These are phyloP conservation scores for Mergus octosetaceus DNA, from an alignment of 2,797 vertebrate species.

Conservation along the genomic window DNA sequence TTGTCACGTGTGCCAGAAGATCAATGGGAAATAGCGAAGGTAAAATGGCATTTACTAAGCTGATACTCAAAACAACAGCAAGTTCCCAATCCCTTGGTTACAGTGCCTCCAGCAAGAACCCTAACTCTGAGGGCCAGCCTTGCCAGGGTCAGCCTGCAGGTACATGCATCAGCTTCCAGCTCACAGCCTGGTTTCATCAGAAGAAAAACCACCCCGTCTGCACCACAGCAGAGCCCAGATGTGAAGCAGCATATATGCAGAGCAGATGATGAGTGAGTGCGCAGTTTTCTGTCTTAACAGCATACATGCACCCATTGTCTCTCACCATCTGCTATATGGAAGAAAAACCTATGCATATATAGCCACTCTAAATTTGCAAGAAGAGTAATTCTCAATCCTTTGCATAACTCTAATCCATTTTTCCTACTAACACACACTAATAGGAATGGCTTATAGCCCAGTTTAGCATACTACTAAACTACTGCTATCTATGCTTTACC, in stretches of 20 bases:
- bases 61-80: not conserved
- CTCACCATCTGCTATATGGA: not conserved
- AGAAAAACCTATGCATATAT: not conserved
- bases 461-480: not conserved
- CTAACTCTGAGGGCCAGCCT: not conserved
- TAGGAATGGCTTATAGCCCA: not conserved
- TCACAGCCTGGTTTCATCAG: not conserved
- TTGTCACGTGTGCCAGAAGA: not conserved
- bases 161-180: not conserved
- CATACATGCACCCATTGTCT: conserved; percentile 1
- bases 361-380: not conserved
- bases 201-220: not conserved
- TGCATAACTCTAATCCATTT: conserved; percentile 42
- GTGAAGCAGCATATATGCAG: not conserved
- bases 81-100: not conserved
- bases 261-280: not conserved
- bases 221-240: not conserved
- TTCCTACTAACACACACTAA: not conserved
- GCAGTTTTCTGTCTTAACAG: not conserved
- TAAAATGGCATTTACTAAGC: not conserved
- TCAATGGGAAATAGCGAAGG: not conserved
- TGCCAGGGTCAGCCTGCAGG: not conserved
- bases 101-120: not conserved
- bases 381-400: conserved; percentile 2
- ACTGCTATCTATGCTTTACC: conserved; percentile 19